Conservation (phyloP, 2,113 vertebrate species). For the Semicossyphus pulcher region DNA sequence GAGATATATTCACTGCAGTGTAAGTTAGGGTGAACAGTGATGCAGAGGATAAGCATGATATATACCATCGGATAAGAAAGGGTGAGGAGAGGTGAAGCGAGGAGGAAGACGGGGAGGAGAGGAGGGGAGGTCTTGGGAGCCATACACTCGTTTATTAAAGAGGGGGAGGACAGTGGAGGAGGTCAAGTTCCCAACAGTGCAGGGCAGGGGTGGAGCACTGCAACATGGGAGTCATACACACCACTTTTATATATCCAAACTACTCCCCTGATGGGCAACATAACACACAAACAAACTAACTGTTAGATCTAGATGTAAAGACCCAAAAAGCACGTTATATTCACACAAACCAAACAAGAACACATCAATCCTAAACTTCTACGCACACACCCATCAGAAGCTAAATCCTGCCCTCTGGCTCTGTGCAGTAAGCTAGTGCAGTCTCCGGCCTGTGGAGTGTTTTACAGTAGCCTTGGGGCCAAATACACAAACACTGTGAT, state of each 20-base stretch:
- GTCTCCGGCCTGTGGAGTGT: constrained; percentile 59
- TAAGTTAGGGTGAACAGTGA: constrained; percentile 11
- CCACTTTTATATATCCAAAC: constrained; percentile 22
- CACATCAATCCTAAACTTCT: background rate
- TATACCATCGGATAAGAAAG: constrained; percentile 37
- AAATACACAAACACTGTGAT: constrained; percentile 67
- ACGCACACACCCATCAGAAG: constrained; percentile 20
- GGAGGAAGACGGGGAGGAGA: constrained; percentile 22
- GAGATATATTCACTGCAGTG: constrained; percentile 39
- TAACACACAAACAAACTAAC: background rate
- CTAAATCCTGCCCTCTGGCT: constrained; percentile 71
- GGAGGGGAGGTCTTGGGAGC: constrained; percentile 59
- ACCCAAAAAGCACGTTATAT: constrained; percentile 16
- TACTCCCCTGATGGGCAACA: constrained; percentile 16
- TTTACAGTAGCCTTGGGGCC: constrained; percentile 71
- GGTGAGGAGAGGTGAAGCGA: constrained; percentile 41
- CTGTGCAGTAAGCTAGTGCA: constrained; percentile 40
- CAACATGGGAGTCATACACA: constrained; percentile 44
- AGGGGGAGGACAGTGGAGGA: constrained; percentile 52
- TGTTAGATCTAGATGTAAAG: constrained; percentile 13
- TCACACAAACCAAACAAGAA: constrained; percentile 4
- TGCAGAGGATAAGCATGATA: constrained; percentile 18
- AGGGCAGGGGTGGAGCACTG: constrained; percentile 42
- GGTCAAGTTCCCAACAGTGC: constrained; percentile 54
- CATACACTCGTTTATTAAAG: constrained; percentile 63